Evolutionary conservation across 2,888 invertebrate genomes (phyloP), one percentile per base, ranked within the genome.

Genomic region (Morpho helenor): DNA sequence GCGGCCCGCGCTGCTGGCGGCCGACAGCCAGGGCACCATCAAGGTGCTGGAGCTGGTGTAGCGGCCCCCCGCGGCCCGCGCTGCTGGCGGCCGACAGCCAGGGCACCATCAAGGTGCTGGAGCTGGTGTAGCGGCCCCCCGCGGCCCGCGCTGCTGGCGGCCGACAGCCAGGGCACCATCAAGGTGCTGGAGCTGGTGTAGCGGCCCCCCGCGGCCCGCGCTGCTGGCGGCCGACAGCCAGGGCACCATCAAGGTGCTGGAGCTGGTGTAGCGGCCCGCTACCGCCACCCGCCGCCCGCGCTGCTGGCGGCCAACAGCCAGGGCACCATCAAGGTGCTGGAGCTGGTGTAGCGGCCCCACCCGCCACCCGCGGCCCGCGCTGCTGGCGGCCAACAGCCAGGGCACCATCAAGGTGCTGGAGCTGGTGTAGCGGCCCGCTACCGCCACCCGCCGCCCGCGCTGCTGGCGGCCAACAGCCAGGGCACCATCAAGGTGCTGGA

Each of bases 21-120:
- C 98, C 55, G 98, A 98, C 85, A 97, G 97, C 79, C 97, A 97
- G 87, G 98, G 98, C 53, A 95, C 95, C 68, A 97, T 98, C 71
- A 98, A 98, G 86, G 95, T 98, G 74, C 84, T 96, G 59, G 96
- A 96, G 83, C 84, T 96, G 52, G 92, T 95, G 8, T 43, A 43
- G 43, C 43, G 3, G 5, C 43, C 7, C 8, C n/a, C 79, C 77
- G 47, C 68, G 74, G 1, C 95, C 96, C 62, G 94, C 97, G 39
- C 93, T 98, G 54, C 94, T 98, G n/a, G 97, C 98, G 49, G 98
- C 98, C 55, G 98, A 98, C 85, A 97, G 97, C 79, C 97, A 97
- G 87, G 98, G 98, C 53, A 95, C 95, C 68, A 97, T 98, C 71
- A 98, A 98, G 86, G 95, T 98, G 74, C 84, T 96, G 59, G 96